Evolutionary conservation across 1,140 invertebrate genomes (phyloP).

Genomic region (Drosophila tristis): DNA sequence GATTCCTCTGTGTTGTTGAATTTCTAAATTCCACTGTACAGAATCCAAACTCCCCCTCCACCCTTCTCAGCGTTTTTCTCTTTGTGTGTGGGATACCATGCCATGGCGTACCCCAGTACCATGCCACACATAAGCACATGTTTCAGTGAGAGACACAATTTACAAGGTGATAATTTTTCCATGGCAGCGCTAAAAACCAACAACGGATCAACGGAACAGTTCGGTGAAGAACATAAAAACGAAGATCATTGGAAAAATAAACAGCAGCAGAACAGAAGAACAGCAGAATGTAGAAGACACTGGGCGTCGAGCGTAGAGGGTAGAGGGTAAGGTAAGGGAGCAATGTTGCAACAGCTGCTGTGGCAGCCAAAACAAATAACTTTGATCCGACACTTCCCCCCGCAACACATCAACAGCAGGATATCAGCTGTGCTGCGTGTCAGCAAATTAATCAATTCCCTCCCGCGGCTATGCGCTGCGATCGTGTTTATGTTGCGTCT

Average conservation of each 20-base stretch:
- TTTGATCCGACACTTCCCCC: conserved; percentile 64
- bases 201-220: conserved; percentile 13
- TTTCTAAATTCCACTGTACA: background rate
- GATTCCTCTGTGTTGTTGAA: conserved; percentile 8
- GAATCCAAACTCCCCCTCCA: background rate
- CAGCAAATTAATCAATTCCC: conserved; percentile 77
- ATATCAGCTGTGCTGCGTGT: conserved; percentile 61
- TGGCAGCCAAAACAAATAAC: conserved; percentile 67
- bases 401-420: too few species aligned
- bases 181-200: conserved; percentile 39
- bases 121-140: conserved; percentile 8
- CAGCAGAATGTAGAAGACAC: too few species aligned
- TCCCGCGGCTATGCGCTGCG: conserved; percentile 23
- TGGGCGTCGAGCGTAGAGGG: background rate
- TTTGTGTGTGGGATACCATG: conserved; percentile 14
- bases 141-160: conserved; percentile 47
- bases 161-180: conserved; percentile 57
- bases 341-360: conserved; percentile 57
- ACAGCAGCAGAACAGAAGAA: conserved; percentile 26
- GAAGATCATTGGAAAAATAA: conserved; percentile 68
- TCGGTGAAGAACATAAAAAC: conserved; percentile 4
- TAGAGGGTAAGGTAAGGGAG: background rate
- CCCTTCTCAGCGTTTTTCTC: too few species aligned
- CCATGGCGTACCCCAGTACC: conserved; percentile 6
- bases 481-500: conserved; percentile 51